Conservation (phyloP, 2,797 vertebrate genomes). For the Amblyopsis hoosieri region DNA sequence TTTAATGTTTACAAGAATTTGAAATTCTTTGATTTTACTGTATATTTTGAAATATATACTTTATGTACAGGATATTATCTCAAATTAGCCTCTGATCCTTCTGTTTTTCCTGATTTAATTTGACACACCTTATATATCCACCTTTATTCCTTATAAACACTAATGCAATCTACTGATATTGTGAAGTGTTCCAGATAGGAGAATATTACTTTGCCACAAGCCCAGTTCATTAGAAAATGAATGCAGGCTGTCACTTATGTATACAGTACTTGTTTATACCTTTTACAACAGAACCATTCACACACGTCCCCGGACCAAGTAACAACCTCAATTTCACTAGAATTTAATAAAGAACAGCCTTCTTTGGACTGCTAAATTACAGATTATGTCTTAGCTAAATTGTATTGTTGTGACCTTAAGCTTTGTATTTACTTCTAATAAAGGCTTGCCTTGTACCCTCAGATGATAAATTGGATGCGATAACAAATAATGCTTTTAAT, state of each 20-base stretch:
- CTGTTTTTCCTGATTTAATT: neutral
- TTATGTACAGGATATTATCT: no score
- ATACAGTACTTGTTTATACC: no score
- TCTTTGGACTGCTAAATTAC: neutral
- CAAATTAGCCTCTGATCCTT: neutral
- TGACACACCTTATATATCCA: neutral
- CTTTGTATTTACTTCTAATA: slow-evolving; percentile 34
- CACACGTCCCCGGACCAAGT: neutral
- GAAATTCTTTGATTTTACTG: no score
- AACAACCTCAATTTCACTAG: neutral
- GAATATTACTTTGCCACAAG: no score
- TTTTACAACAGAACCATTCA: neutral
- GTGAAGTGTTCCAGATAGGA: no score
- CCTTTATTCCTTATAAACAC: neutral
- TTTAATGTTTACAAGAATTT: no score
- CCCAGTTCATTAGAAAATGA: no score
- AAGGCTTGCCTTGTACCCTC: slow-evolving; percentile 27
- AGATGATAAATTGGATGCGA: slow-evolving; percentile 34
- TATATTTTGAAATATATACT: no score
- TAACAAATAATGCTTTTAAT: slow-evolving; percentile 37
- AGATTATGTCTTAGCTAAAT: slow-evolving; percentile 9
- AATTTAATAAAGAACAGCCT: slow-evolving; percentile 1
- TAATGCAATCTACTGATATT: neutral
- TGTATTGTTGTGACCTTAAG: slow-evolving; percentile 25
- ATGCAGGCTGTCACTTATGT: no score